phyloP scores from a whole-genome alignment of 2,888 invertebrate species.

The Aspidiotus rigidus region DNA sequence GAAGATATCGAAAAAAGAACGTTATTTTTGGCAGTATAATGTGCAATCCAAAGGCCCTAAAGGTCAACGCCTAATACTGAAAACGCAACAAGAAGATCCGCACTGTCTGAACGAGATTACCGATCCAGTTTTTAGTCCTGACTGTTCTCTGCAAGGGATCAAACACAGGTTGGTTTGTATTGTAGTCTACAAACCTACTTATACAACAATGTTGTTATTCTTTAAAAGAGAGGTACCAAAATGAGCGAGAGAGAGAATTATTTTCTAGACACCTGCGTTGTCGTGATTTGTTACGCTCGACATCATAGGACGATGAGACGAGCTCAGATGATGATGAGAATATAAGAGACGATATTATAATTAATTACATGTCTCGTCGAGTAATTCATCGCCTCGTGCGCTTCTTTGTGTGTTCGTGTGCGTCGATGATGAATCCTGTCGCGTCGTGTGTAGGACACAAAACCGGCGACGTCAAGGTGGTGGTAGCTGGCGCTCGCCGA shows the following conservation, averaged over 20 bases:
- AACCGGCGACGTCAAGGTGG: no score
- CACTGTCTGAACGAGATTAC: slow-evolving; percentile 82
- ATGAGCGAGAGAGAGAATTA: not conserved
- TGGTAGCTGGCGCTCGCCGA: no score
- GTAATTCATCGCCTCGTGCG: no score
- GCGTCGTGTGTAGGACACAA: no score
- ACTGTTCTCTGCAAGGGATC: slow-evolving; percentile 79
- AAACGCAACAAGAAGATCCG: slow-evolving; percentile 80
- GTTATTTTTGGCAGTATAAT: slow-evolving; percentile 97
- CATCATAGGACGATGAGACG: no score
- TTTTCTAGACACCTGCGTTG: not conserved
- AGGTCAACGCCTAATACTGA: slow-evolving; percentile 76
- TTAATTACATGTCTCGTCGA: no score
- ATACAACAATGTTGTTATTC: no score
- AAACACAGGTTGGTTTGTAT: slow-evolving; percentile 67
- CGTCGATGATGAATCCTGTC: no score
- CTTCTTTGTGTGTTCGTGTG: no score
- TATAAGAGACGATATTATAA: no score
- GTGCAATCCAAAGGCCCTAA: slow-evolving; percentile 97
- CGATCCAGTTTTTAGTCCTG: slow-evolving; percentile 92
- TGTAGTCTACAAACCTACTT: not conserved
- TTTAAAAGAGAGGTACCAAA: not conserved
- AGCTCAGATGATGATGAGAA: no score
- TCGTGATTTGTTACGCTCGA: no score
- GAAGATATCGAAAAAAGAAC: slow-evolving; percentile 57